These are phyloP conservation scores for Petrocephalus sullivani DNA, from an alignment of 2,797 vertebrate genomes.

Conservation along the genomic window DNA sequence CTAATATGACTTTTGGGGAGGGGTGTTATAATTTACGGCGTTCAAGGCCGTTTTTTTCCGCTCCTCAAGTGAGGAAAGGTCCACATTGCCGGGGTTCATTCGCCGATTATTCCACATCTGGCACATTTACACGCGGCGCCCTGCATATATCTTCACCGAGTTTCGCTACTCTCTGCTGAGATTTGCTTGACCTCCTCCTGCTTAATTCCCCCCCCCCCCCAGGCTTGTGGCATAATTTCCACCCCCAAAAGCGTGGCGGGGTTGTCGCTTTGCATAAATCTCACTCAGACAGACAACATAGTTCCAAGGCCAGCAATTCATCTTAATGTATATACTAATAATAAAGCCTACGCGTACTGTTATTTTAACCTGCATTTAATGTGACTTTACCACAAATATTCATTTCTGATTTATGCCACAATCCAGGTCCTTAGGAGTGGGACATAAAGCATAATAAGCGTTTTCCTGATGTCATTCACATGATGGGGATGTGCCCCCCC, in stretches of 20 bases:
- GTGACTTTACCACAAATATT: background rate
- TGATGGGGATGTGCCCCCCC: too few species aligned
- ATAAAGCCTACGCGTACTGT: background rate
- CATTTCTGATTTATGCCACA: background rate
- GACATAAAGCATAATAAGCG: background rate
- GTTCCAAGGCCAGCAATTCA: background rate
- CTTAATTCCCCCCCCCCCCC: background rate
- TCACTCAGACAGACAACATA: conserved; percentile 7
- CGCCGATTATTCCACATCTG: background rate
- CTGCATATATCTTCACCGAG: background rate
- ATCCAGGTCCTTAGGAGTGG: background rate
- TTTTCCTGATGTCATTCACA: background rate
- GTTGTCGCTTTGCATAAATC: background rate
- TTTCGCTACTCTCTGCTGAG: conserved; percentile 3
- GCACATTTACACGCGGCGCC: background rate
- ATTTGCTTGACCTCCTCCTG: background rate
- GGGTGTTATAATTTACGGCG: background rate
- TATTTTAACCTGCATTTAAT: background rate
- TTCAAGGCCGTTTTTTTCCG: background rate
- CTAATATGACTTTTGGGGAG: background rate
- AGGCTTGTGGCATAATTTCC: background rate
- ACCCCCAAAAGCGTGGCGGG: background rate
- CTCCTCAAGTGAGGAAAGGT: background rate
- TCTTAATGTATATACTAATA: background rate
- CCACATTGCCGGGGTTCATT: background rate